Base-by-base conservation (phyloP, 2,113 vertebrate genomes). In the Entomyzon cyanotis region DNA sequence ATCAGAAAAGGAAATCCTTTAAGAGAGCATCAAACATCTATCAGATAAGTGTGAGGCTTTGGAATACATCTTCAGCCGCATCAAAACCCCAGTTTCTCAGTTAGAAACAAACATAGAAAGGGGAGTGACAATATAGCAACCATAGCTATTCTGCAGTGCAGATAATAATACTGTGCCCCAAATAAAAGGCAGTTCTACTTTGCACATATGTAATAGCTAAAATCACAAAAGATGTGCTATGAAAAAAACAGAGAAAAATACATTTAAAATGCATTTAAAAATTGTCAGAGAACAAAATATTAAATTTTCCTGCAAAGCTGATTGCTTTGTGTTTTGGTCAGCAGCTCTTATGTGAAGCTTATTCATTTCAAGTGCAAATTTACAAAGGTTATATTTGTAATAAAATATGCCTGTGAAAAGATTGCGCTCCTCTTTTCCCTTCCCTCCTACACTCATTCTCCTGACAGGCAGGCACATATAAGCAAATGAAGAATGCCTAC, bases 401-500 rank as follows among this genome's bases (percentile, higher is more conserved):
- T 69, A 76, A 91, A 82, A 87, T 58, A 69, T 0, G 5, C 27
- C 63, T 80, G 47, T 84, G 70, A 52, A 83, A 90, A 86, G 82
- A 90, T 80, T 23, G 33, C 0, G 28, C 14, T 89, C 50, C 58
- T 76, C 68, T 88, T 53, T 59, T 86, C 30, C 71, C 41, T 92
- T 83, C 33, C 86, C 88, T 94, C 90, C 94, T 80, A 95, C 92
- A 52, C 42, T 76, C 2, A 17, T 59, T 62, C 56, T 76, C 41
- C 84, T 96, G 93, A 95, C 67, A 96, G 35, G 59, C 52, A 86
- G 23, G 68, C 75, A 93, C 15, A 41, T 49, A 88, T 47, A 90
- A 96, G 85, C 55, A 94, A 94, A 77, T 75, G 71, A 88, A 89
- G 82, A 94, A 87, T 31, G 68, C 63, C 71, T 13, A 90, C 74